Evolutionary conservation across 2,113 vertebrate genomes (phyloP).

Genomic region (Neodontobutis hainanensis): DNA sequence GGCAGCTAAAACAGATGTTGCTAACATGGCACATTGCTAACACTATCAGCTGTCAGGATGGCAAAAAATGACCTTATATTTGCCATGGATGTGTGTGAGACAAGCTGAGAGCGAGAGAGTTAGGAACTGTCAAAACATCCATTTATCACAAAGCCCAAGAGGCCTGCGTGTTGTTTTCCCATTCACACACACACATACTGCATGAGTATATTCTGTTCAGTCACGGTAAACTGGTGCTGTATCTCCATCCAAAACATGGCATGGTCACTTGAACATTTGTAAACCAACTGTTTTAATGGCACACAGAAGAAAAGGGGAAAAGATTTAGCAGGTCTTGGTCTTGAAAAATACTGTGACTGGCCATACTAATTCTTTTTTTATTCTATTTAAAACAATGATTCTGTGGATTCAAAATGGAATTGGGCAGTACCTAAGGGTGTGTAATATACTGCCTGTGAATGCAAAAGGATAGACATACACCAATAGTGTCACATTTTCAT

Average conservation of each 20-base stretch:
- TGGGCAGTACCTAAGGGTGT: too few species aligned
- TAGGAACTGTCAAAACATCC: conserved; percentile 52
- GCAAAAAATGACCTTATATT: conserved; percentile 38
- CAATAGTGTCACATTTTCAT: too few species aligned
- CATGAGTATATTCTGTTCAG: not conserved
- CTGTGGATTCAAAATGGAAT: too few species aligned
- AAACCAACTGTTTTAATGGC: too few species aligned
- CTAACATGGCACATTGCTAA: conserved; percentile 40
- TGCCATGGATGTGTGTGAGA: conserved; percentile 11
- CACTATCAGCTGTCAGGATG: conserved; percentile 40
- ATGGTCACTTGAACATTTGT: not conserved
- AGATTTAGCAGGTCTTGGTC: too few species aligned
- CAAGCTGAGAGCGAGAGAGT: conserved; percentile 4
- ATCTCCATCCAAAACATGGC: not conserved
- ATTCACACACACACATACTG: conserved; percentile 9
- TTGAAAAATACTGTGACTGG: too few species aligned
- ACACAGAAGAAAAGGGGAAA: too few species aligned
- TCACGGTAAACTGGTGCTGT: not conserved
- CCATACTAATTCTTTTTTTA: too few species aligned
- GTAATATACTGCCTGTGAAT: too few species aligned
- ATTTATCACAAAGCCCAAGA: conserved; percentile 52
- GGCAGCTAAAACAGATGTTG: conserved; percentile 33
- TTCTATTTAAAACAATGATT: too few species aligned
- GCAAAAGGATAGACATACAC: too few species aligned
- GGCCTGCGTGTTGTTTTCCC: conserved; percentile 22